Conservation (phyloP, 1,140 invertebrate genomes). For the Capitella teleta region DNA sequence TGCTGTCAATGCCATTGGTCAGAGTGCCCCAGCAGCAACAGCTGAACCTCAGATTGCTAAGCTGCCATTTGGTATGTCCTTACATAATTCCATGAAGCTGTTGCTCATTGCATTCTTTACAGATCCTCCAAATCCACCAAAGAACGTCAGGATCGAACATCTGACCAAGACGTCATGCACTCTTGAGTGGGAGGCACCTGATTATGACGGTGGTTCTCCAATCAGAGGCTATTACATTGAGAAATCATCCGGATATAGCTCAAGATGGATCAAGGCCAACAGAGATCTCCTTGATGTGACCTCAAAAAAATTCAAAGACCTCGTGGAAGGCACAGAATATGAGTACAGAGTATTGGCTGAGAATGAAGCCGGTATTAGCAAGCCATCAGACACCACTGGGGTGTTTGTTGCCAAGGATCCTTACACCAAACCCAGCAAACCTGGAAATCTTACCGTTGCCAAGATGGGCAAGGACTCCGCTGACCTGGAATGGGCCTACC, state of each 20-base stretch:
- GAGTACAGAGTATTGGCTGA: constrained; percentile 89
- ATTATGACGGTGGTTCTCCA: constrained; percentile 77
- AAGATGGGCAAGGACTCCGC: constrained; percentile 85
- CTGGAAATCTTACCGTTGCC: constrained; percentile 52
- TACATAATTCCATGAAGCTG: neutral
- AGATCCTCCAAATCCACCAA: constrained; percentile 72
- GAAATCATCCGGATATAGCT: constrained; percentile 68
- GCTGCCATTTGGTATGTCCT: constrained; percentile 30
- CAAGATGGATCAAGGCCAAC: constrained; percentile 82
- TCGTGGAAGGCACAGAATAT: constrained; percentile 88
- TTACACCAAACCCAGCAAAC: constrained; percentile 53
- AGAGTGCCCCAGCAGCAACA: constrained; percentile 73
- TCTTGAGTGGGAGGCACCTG: constrained; percentile 82
- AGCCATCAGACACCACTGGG: constrained; percentile 78
- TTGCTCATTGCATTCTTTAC: neutral
- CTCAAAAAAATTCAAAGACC: constrained; percentile 55
- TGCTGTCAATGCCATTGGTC: constrained; percentile 88
- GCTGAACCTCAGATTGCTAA: constrained; percentile 44
- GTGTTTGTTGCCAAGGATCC: constrained; percentile 87
- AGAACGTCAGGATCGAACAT: constrained; percentile 77
- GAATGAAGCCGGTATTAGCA: constrained; percentile 86
- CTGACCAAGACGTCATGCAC: constrained; percentile 94
- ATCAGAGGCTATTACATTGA: constrained; percentile 63
- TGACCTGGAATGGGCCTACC: constrained; percentile 80
- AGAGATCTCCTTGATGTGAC: constrained; percentile 59